A percentile compares a stretch with the other conserved stretches of the same genome.
Evolutionary conservation across 2,888 invertebrate species (phyloP).

Genomic region (Drosophila vallismaia): DNA sequence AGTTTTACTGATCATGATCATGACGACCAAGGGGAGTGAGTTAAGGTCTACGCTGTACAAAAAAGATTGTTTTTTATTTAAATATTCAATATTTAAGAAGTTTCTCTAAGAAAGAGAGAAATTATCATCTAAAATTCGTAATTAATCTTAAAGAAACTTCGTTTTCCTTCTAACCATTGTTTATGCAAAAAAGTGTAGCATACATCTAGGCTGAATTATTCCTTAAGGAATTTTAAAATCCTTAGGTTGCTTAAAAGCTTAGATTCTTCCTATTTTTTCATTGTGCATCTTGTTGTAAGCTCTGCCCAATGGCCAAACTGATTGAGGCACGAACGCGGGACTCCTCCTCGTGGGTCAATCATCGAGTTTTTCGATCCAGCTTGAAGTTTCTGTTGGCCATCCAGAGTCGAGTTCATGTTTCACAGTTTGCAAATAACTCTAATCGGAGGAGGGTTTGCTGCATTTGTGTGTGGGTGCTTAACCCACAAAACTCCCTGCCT

Average conservation of each 20-base stretch:
- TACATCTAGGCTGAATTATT: background rate
- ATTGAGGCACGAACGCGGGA: conserved; percentile 49
- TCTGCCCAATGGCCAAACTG: conserved; percentile 50
- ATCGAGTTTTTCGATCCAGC: conserved; percentile 36
- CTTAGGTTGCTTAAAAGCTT: background rate
- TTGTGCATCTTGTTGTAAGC: conserved; percentile 40
- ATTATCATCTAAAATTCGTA: too few species aligned
- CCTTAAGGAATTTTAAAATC: background rate
- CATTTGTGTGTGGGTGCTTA: conserved; percentile 30
- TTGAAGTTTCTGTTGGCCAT: conserved; percentile 9
- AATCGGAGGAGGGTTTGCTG: conserved; percentile 18
- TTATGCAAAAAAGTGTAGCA: background rate
- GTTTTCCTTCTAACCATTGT: background rate
- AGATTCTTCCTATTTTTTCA: background rate
- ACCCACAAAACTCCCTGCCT: background rate
- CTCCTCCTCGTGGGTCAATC: conserved; percentile 67
- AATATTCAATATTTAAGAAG: background rate
- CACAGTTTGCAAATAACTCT: conserved; percentile 59
- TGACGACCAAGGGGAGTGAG: conserved; percentile 18
- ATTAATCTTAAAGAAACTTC: too few species aligned
- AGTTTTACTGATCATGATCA: conserved; percentile 81
- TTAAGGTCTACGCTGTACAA: background rate
- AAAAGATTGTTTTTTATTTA: background rate
- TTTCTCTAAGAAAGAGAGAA: fast-evolving
- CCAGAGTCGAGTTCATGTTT: conserved; percentile 62